These are phyloP conservation scores for Cyphomyrmex costatus DNA, from an alignment of 1,140 invertebrate genomes.

Conservation along the genomic window DNA sequence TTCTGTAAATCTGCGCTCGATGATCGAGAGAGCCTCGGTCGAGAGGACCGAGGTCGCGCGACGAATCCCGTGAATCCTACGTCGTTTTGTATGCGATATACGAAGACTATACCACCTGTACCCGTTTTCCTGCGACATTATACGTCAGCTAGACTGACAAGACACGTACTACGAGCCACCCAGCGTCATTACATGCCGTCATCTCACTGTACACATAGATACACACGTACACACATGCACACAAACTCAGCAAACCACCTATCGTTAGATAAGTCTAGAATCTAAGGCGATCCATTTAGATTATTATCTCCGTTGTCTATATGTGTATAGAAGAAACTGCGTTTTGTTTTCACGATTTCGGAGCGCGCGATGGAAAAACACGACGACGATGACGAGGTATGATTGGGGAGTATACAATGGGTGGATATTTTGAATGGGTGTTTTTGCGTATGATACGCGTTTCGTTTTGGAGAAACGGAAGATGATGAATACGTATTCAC, in stretches of 20 bases:
- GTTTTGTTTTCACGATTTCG: conserved; percentile 63
- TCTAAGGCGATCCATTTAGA: conserved; percentile 71
- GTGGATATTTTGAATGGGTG: neutral
- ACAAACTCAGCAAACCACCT: conserved; percentile 39
- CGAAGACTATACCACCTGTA: conserved; percentile 32
- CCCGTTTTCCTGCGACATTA: conserved; percentile 9
- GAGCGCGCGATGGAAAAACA: conserved; percentile 28
- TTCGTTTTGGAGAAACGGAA: conserved; percentile 35
- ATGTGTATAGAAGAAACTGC: conserved; percentile 71
- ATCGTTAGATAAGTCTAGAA: conserved; percentile 72
- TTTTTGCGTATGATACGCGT: conserved; percentile 20
- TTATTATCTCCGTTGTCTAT: conserved; percentile 74
- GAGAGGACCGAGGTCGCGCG: conserved; percentile 24
- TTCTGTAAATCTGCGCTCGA: conserved; percentile 60
- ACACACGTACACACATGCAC: neutral
- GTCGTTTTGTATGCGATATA: conserved; percentile 58
- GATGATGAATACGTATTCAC: neutral
- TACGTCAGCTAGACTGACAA: conserved; percentile 17
- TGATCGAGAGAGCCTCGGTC: conserved; percentile 41
- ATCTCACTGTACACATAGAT: neutral
- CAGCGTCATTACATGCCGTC: conserved; percentile 4
- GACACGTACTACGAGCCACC: neutral
- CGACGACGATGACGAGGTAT: conserved; percentile 33
- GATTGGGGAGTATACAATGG: conserved; percentile 22
- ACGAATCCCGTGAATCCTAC: conserved; percentile 58